phyloP scores from a whole-genome alignment of 2,888 invertebrate species.

The Papilio elwesi region DNA sequence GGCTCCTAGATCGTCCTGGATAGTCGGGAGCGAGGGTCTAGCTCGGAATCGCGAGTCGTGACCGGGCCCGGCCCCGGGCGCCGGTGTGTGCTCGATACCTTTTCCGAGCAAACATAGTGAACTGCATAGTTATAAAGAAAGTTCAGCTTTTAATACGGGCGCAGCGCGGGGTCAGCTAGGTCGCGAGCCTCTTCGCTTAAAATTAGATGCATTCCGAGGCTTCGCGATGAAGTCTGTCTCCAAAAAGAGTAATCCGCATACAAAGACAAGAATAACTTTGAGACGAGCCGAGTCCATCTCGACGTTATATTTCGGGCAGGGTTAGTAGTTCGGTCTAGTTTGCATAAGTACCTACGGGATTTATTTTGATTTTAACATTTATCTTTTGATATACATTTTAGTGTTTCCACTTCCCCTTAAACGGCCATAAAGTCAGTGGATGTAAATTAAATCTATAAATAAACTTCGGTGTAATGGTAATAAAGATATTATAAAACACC shows the following conservation, averaged over 20 bases:
- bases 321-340: slow-evolving; percentile 72
- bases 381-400: slow-evolving; percentile 40
- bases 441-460: slow-evolving; percentile 10
- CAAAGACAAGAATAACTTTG: slow-evolving; percentile 73
- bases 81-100: slow-evolving; percentile 77
- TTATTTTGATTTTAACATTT: slow-evolving; percentile 49
- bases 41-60: slow-evolving; percentile 73
- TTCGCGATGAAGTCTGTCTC: slow-evolving; percentile 65
- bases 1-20: slow-evolving; percentile 72
- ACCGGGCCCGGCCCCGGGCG: slow-evolving; percentile 73
- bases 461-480: slow-evolving; percentile 14
- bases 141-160: slow-evolving; percentile 82
- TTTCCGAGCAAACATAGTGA: slow-evolving; percentile 78
- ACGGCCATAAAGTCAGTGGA: not conserved
- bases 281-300: slow-evolving; percentile 67
- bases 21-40: slow-evolving; percentile 72
- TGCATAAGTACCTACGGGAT: slow-evolving; percentile 25
- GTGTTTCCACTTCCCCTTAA: not conserved
- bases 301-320: slow-evolving; percentile 78
- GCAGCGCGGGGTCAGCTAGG: slow-evolving; percentile 81
- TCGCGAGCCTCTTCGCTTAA: slow-evolving; percentile 83
- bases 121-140: slow-evolving; percentile 82
- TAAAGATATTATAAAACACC: slow-evolving; percentile 31
- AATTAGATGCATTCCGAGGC: slow-evolving; percentile 83
- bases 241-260: slow-evolving; percentile 69